These are phyloP conservation scores for Hermetia illucens DNA, from an alignment of 1,140 invertebrate genomes.

Conservation along the genomic window DNA sequence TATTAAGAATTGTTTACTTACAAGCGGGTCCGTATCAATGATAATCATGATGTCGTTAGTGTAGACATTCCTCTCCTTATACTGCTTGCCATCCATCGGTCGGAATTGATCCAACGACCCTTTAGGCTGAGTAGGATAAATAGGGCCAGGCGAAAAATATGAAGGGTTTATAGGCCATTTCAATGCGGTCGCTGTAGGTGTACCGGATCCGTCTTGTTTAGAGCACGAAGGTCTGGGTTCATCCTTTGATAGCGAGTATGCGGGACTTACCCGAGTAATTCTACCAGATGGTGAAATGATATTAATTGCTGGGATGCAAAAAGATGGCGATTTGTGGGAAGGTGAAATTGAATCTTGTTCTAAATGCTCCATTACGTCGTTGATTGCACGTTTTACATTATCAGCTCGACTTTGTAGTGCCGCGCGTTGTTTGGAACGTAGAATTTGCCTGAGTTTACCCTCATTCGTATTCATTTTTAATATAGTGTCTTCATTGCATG, in stretches of 20 bases:
- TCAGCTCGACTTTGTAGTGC: too few relatives aligned
- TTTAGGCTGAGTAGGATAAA: conserved; percentile 18
- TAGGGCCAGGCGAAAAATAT: conserved; percentile 20
- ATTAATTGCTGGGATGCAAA: conserved; percentile 34
- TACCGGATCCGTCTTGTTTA: too few relatives aligned
- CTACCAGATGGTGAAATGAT: conserved; percentile 29
- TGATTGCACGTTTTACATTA: conserved; percentile 77
- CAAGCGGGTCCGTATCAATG: conserved; percentile 38
- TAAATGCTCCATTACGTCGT: conserved; percentile 68
- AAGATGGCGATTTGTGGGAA: conserved; percentile 43
- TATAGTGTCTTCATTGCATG: too few relatives aligned
- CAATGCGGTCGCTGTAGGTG: too few relatives aligned
- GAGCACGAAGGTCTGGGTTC: too few relatives aligned
- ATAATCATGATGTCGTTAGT: conserved; percentile 36
- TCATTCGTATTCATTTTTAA: too few relatives aligned
- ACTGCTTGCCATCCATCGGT: conserved; percentile 22
- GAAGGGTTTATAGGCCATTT: conserved; percentile 6
- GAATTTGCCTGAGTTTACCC: too few relatives aligned
- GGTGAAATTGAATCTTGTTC: conserved; percentile 45
- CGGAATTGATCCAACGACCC: conserved; percentile 23
- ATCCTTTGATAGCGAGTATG: conserved; percentile 51
- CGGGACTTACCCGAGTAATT: conserved; percentile 34
- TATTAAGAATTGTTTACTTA: conserved; percentile 12
- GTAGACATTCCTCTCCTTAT: conserved; percentile 22
- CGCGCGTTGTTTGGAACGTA: too few relatives aligned